Evolutionary conservation across 2,888 invertebrate genomes (phyloP).

Genomic region (Clanis bilineata): DNA sequence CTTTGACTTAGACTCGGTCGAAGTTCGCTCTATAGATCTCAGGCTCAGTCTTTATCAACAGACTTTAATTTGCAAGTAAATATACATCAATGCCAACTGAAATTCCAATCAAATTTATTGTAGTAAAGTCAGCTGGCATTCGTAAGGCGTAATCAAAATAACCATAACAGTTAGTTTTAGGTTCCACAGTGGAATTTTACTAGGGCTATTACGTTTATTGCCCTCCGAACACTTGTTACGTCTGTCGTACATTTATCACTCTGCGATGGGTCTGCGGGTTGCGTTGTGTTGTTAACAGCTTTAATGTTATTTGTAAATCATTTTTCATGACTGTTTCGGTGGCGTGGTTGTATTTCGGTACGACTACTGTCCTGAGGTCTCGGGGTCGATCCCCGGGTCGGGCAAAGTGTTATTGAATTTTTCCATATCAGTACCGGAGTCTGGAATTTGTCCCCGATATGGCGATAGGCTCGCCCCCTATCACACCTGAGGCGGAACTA

Average conservation of each 20-base stretch:
- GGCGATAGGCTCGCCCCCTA: no score
- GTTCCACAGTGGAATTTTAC: slow-evolving; percentile 22
- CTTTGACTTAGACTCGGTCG: no score
- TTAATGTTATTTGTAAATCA: neutral
- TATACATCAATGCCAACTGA: neutral
- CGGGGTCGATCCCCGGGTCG: no score
- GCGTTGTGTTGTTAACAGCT: neutral
- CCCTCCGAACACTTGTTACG: slow-evolving; percentile 19
- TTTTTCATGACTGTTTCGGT: no score
- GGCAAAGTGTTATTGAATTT: no score
- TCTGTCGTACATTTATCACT: slow-evolving; percentile 8
- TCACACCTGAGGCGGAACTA: no score
- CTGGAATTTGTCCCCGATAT: no score
- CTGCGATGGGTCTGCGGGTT: neutral
- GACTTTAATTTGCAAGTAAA: neutral
- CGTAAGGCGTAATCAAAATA: neutral
- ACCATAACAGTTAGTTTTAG: neutral
- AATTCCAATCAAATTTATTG: neutral
- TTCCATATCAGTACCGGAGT: no score
- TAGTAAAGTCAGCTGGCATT: neutral
- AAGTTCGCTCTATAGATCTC: no score
- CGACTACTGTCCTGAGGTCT: no score
- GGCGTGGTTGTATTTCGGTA: no score
- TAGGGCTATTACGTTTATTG: slow-evolving; percentile 27
- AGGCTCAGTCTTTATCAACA: no score